Evolutionary conservation across 2,113 vertebrate genomes (phyloP), one percentile per base, ranked within the genome.

Genomic region (Dascyllus trimaculatus): DNA sequence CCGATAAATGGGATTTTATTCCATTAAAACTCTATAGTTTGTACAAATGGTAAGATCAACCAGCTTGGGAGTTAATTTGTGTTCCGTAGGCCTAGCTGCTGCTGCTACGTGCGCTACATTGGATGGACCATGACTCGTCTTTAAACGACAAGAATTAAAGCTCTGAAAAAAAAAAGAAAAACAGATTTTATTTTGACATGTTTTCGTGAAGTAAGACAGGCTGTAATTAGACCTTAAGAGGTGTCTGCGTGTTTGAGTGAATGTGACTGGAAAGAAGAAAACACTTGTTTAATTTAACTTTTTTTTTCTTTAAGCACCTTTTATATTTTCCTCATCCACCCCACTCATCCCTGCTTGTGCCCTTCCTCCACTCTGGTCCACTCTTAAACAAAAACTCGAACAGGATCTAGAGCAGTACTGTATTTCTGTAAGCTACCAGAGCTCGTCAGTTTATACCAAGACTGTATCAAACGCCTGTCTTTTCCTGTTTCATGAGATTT

Each of bases 251-350:
- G 82, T 75, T 62, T 1, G 76, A 74, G 74, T 81, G 84, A 88
- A 71, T 81, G 82, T 75, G 67, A 67, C 66, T 26, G 35, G 73
- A 80, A 26, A 76, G 68, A 77, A 78, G 69, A 80, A 73, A 76
- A 80, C 26, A 62, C 45, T 26, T 65, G 40, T 79, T 88, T 82
- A 49, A 63, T 73, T 81, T 67, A 48, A 71, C 22, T 75, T 54
- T 60, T 13, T 46, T 51, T 45, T 56, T 40, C 32, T 35, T 71
- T 73, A 85, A 85, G 82, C 83, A 84, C 89, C 86, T 91, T 87
- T 75, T 81, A 25, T 69, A 67, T 87, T 75, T 49, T 51, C 52
- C 64, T 15, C 48, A 21, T 51, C 10, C 18, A 2, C 2, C 4
- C 32, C 32, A 10, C 29, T 15, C 46, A 14, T 6, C 18, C n/a